Evolutionary conservation across 1,140 invertebrate species (phyloP), one percentile per base, ranked within the genome.

Genomic region (Anoplophora glabripennis): DNA sequence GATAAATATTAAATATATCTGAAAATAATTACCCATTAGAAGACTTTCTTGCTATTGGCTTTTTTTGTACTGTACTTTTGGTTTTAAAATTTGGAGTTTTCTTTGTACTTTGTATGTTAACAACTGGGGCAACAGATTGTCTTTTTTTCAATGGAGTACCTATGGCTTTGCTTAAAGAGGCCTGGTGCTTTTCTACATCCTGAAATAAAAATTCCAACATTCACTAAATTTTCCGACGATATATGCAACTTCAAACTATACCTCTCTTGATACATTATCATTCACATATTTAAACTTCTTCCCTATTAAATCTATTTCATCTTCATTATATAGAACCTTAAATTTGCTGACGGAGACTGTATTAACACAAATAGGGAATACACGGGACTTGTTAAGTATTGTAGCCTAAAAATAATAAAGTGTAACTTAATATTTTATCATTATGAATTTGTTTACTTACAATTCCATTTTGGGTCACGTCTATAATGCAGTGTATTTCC

Each of bases 211-310:
- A 17, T 3, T 17, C 10, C 7, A 17, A 10, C 21, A 33, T 18
- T 4, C 12, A 15, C 18, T 28, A 33, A 48, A 33, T 34, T 10
- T 21, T 33, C 7, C 9, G 7, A 15, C 15, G 15, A 21, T 12
- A 33, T 28, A 7, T 18, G 10, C 3, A 51, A 49, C 34, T 51
- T 3, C 17, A 36, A 12, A 14, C 35, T 12, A 17, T 15, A 15
- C 45, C 18, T 46, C 11, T 4, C 40, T 18, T 10, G 36, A 17
- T 7, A 53, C 15, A 15, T 53, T 40, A 14, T 53, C 51, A 53
- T 53, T 53, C 15, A 40, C 12, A 51, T 61, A 61, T 35, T 61
- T 45, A 17, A 56, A 56, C 34, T 46, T 53, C 28, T 61, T 61
- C 11, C 40, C 38, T 33, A 55, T 17, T 11, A 61, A 17, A 44